phyloP scores from a whole-genome alignment of 64 coral and sea anemone genomes.

The Pocillopora damicornis region DNA sequence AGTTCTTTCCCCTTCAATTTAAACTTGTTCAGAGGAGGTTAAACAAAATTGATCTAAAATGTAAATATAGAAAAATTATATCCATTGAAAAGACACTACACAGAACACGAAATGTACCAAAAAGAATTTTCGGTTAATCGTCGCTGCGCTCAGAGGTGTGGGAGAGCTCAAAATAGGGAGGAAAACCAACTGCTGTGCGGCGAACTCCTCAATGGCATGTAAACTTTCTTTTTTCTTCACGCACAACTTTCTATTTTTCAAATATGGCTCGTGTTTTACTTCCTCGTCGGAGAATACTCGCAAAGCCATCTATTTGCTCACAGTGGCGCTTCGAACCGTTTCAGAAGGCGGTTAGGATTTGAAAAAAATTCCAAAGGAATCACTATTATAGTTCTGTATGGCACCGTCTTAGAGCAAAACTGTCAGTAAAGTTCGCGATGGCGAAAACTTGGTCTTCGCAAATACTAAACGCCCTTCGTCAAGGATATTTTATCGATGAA shows the following conservation, averaged over 20 bases:
- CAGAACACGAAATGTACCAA: background rate
- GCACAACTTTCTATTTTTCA: background rate
- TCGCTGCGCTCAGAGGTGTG: background rate
- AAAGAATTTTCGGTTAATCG: background rate
- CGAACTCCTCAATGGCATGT: slow-evolving; percentile 14
- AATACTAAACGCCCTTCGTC: background rate
- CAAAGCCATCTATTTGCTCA: background rate
- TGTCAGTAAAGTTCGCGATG: background rate
- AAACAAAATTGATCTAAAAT: too few relatives aligned
- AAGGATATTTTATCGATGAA: background rate
- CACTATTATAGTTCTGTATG: too few relatives aligned
- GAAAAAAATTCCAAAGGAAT: too few relatives aligned
- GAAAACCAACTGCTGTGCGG: slow-evolving; percentile 10
- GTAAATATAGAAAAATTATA: background rate
- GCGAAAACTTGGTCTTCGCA: background rate
- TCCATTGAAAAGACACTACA: background rate
- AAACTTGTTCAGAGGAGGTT: too few relatives aligned
- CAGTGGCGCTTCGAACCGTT: too few relatives aligned
- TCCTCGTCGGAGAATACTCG: background rate
- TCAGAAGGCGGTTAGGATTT: too few relatives aligned
- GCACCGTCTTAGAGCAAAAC: too few relatives aligned
- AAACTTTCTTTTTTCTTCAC: background rate
- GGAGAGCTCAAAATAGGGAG: background rate
- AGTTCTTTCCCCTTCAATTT: too few relatives aligned
- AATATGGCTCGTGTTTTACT: background rate